Percentiles rank a stretch among this genome's conserved stretches.
Conservation (phyloP, 2,797 vertebrate species). For the Oreonectes daqikongensis region DNA sequence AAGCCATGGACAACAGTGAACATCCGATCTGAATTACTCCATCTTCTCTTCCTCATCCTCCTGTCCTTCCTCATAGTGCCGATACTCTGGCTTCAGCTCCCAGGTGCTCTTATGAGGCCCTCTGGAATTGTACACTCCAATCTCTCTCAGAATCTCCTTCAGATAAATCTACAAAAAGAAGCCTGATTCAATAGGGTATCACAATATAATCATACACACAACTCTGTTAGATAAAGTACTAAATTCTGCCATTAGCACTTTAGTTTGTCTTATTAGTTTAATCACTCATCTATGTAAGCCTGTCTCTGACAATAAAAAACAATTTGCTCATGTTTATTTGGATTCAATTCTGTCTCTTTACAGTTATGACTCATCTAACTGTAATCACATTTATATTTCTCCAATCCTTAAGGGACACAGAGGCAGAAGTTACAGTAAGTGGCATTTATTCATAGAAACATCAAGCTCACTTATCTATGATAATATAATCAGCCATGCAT, state of each 20-base stretch:
- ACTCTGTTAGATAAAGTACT: background rate
- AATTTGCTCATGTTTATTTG: slow-evolving; percentile 8
- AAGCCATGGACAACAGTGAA: background rate
- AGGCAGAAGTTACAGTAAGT: slow-evolving; percentile 35
- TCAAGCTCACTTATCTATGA: slow-evolving; percentile 51
- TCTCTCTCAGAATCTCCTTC: slow-evolving; percentile 93
- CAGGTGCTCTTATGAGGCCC: slow-evolving; percentile 95
- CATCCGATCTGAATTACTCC: slow-evolving; percentile 63
- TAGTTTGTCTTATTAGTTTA: background rate
- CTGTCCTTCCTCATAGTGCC: slow-evolving; percentile 83
- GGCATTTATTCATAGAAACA: slow-evolving; percentile 43
- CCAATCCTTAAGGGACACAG: slow-evolving; percentile 37
- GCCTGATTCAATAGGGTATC: background rate
- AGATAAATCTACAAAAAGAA: slow-evolving; percentile 83
- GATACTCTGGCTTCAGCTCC: slow-evolving; percentile 94
- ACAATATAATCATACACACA: background rate
- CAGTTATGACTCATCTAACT: slow-evolving; percentile 50
- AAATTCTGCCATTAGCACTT: background rate
- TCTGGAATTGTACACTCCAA: slow-evolving; percentile 90
- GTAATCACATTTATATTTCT: slow-evolving; percentile 50
- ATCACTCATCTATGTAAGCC: background rate
- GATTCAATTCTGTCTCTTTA: slow-evolving; percentile 32
- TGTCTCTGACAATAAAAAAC: background rate
- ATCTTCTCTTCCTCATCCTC: slow-evolving; percentile 74
- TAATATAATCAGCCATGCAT: slow-evolving; percentile 53